Base-by-base conservation (phyloP, 2,888 invertebrate species). In the Willowsia nigromaculata region DNA sequence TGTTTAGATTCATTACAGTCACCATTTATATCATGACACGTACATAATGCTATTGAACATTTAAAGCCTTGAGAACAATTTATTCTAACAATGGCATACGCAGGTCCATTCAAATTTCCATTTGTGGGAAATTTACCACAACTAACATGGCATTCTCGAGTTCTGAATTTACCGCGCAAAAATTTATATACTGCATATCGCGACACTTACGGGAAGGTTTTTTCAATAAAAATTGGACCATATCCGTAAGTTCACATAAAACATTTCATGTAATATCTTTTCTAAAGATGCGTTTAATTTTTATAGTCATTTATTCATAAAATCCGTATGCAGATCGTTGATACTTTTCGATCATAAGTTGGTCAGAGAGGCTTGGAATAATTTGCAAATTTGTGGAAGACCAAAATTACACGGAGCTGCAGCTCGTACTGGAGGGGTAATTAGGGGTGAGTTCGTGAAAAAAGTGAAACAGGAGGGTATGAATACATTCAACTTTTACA, bases 341-440 rank as follows among this genome's bases (percentile, higher is more conserved):
- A 76, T 91, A 7, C 15, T 91, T 15, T 90, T 84, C n/a, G 90
- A 91, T 56, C 82, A 85, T 13, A 87, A 85, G 30, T 40, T 90
- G 6, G 84, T 91, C 27, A 80, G 81, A 30, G 90, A 90, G 59
- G 90, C 91, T 11, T 91, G 90, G 86, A 90, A 87, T 22, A 90
- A 90, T 53, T 18, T 56, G 13, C 40, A 68, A 11, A 83, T 91
- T 7, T 85, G 84, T 27, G 91, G 91, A 33, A 22, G 91, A 22
- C 74, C 85, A 4, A 91, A 90, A 62, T 56, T 89, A 4, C 90
- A 89, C 27, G 90, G 86, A 18, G 84, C 88, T 33, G 88, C 83
- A 15, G 91, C 88, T 22, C 82, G 91, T 33, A 91, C 91, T 0
- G 84, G 85, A 40, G 90, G 90, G 3, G 78, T 83, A 27, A 25